These are phyloP conservation scores for Echinometra lucunter DNA, from an alignment of 53 echinoderm and acorn worm genomes.

Conservation along the genomic window DNA sequence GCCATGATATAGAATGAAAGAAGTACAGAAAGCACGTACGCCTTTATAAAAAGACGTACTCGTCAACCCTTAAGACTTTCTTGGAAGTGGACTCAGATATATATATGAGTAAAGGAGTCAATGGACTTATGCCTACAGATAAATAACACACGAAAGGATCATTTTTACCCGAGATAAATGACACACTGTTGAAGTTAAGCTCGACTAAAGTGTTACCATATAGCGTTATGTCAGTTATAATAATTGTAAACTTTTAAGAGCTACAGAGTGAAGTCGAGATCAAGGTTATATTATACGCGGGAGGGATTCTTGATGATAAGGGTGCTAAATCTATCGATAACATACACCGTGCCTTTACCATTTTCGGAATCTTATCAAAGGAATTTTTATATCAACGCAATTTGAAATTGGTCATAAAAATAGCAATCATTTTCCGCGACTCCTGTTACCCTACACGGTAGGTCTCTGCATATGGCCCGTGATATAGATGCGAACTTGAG, in stretches of 20 bases:
- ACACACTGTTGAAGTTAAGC: background rate
- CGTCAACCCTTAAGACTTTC: background rate
- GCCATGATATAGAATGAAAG: too few relatives aligned
- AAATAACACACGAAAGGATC: too few relatives aligned
- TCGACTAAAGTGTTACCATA: background rate
- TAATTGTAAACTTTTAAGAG: background rate
- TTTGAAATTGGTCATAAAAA: slow-evolving; percentile 64
- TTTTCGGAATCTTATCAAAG: slow-evolving; percentile 66
- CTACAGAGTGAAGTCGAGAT: background rate
- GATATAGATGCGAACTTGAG: slow-evolving; percentile 5
- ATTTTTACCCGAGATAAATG: background rate
- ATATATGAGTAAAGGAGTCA: too few relatives aligned
- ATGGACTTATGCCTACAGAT: too few relatives aligned
- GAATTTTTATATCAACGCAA: slow-evolving; percentile 55
- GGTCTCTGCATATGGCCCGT: background rate
- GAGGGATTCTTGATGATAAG: slow-evolving; percentile 44
- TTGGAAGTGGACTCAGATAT: background rate
- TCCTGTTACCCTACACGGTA: slow-evolving; percentile 46
- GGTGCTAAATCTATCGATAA: slow-evolving; percentile 52
- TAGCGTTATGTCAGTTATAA: background rate
- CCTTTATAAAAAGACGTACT: background rate
- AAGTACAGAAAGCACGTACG: too few relatives aligned
- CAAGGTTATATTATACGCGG: slow-evolving; percentile 26
- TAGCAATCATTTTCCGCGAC: slow-evolving; percentile 37
- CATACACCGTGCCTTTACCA: slow-evolving; percentile 28